Base-by-base conservation (phyloP, 2,888 invertebrate genomes). In the Yponomeuta malinellus region DNA sequence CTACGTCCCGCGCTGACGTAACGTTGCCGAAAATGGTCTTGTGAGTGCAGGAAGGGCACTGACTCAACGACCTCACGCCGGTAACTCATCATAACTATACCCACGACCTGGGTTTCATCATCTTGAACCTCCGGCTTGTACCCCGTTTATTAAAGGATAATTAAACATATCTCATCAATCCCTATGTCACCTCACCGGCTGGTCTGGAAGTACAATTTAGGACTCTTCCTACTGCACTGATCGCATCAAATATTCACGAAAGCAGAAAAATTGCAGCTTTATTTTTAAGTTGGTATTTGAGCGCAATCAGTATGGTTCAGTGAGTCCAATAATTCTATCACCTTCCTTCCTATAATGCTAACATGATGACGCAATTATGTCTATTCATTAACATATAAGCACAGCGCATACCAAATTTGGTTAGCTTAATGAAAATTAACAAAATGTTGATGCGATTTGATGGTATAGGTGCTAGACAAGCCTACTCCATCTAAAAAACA, bases 11-110 rank as follows among this genome's bases (percentile, higher is more conserved):
- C 76, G 83, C 83, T 87, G 86, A 88, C 89, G 83, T 89, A 88
- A 88, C 84, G 76, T 80, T 81, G 82, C 88, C 86, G 80, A 81
- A 89, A 86, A 88, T 83, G 89, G 89, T 78, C 5, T 43, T 5
- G 75, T 74, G 78, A 76, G 78, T 81, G 81, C 88, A 89, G 90
- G 89, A 90, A 90, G 89, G 71, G 83, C 83, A 81, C 84, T 89
- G 89, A 90, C 85, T 89, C 87, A 86, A 81, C 88, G 85, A 81
- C 86, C 87, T 83, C 83, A 77, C 78, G 80, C 74, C 77, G 77
- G 79, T 78, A 76, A 76, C 75, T 72, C 75, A 73, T 76, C 80
- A 75, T 75, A 75, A 74, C 73, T 76, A 74, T 75, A 75, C 80
- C 82, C 80, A 83, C 81, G 77, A 82, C 65, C 52, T 5, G 52